phyloP scores from a whole-genome alignment of 2,113 vertebrate species.

The Scortum barcoo region DNA sequence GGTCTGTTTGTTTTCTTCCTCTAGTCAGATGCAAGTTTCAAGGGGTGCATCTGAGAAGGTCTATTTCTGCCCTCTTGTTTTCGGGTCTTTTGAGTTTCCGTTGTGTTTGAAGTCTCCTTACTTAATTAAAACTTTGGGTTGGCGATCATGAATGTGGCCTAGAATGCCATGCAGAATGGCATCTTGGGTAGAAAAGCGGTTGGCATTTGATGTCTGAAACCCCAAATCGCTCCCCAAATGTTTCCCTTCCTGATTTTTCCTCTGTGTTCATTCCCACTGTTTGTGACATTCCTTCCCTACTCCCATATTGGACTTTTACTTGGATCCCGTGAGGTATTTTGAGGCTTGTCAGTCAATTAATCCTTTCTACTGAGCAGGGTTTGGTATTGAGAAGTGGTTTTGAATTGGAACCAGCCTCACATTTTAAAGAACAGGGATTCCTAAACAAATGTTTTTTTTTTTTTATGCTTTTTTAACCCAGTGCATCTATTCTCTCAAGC shows the following conservation, averaged over 20 bases:
- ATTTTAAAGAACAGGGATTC: background rate
- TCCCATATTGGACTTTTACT: constrained; percentile 33
- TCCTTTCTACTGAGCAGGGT: background rate
- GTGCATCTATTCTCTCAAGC: background rate
- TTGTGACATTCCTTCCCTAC: constrained; percentile 36
- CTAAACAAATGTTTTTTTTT: background rate
- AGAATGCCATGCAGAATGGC: constrained; percentile 63
- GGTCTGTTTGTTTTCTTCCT: constrained; percentile 76
- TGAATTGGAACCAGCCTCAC: constrained; percentile 1
- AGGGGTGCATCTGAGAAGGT: constrained; percentile 66
- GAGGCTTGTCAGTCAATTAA: constrained; percentile 22
- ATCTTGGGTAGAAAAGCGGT: constrained; percentile 67
- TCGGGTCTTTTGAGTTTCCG: constrained; percentile 54
- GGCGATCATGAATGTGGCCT: constrained; percentile 66
- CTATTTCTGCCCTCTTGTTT: constrained; percentile 71
- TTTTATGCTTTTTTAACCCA: background rate
- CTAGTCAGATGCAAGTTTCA: constrained; percentile 61
- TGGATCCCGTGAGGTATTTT: constrained; percentile 9
- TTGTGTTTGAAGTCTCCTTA: constrained; percentile 66
- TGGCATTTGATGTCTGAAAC: constrained; percentile 62
- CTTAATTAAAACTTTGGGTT: constrained; percentile 71
- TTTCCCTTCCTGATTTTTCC: constrained; percentile 35
- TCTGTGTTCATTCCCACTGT: constrained; percentile 13
- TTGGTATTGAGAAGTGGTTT: constrained; percentile 10
- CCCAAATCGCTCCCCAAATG: constrained; percentile 63